These are phyloP conservation scores for Sarcophilus harrisii DNA, from an alignment of 2,797 vertebrate species.

Conservation along the genomic window DNA sequence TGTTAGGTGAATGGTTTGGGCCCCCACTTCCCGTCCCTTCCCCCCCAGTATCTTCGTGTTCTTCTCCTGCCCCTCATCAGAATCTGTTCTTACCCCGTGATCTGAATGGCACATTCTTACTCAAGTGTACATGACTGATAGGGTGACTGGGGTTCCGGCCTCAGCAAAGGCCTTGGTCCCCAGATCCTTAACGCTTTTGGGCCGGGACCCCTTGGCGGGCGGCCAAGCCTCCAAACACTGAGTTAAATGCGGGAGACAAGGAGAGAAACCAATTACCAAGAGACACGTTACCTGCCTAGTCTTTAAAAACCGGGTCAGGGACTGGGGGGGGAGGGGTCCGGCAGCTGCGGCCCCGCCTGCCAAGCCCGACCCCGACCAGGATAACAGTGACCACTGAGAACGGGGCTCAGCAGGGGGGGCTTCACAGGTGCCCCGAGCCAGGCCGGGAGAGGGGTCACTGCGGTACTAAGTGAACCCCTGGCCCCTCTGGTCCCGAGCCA, in stretches of 20 bases:
- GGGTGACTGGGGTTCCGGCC: background rate
- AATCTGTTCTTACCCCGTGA: background rate
- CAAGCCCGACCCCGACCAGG: no score
- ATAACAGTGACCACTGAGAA: no score
- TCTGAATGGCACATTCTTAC: background rate
- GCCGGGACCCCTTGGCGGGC: background rate
- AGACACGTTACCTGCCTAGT: background rate
- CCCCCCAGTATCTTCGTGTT: background rate
- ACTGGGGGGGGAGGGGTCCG: no score
- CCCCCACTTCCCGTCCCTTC: background rate
- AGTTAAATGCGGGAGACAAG: background rate
- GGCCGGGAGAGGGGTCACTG: background rate
- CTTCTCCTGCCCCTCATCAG: background rate
- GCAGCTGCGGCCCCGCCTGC: no score
- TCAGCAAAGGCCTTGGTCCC: background rate
- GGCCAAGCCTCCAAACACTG: background rate
- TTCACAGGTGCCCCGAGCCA: no score
- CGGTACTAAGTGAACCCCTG: background rate
- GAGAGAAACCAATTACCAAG: background rate
- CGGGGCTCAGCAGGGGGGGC: no score
- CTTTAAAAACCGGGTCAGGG: background rate
- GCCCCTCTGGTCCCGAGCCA: background rate
- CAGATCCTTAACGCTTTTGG: background rate
- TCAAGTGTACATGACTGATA: background rate
- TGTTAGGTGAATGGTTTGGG: accelerated